These are phyloP conservation scores for Drosophila tsacasi DNA, from an alignment of 1,140 invertebrate genomes.

Conservation along the genomic window DNA sequence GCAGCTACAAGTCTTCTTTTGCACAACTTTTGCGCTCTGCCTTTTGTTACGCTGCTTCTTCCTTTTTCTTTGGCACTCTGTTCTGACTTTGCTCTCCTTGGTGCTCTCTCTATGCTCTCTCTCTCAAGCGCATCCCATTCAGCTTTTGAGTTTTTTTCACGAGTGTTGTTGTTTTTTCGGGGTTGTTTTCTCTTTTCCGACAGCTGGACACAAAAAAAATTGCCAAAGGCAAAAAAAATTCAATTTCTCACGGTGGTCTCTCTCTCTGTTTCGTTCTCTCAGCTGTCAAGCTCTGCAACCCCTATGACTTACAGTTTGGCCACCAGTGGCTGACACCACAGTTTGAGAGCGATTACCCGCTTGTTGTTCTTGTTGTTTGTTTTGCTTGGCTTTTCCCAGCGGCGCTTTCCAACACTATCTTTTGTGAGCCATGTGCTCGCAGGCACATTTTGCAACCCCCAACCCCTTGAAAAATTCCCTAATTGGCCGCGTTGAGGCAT, in stretches of 20 bases:
- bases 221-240: slow-evolving; percentile 13
- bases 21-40: slow-evolving; percentile 74
- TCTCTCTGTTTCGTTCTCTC: neutral
- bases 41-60: slow-evolving; percentile 71
- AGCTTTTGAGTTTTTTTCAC: slow-evolving; percentile 24
- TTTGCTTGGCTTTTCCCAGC: slow-evolving; percentile 23
- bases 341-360: slow-evolving; percentile 34
- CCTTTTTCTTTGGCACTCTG: slow-evolving; percentile 41
- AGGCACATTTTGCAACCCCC: slow-evolving; percentile 22
- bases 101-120: slow-evolving; percentile 3
- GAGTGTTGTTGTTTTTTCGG: slow-evolving; percentile 36
- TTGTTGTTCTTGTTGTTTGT: slow-evolving; percentile 55
- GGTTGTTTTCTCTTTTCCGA: slow-evolving; percentile 45
- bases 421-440: slow-evolving; percentile 57
- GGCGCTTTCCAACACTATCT: slow-evolving; percentile 60
- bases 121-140: slow-evolving; percentile 4
- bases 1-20: slow-evolving; percentile 83
- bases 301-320: slow-evolving; percentile 50
- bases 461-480: slow-evolving; percentile 13
- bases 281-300: slow-evolving; percentile 58
- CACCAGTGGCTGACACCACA: slow-evolving; percentile 5
- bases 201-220: slow-evolving; percentile 45
- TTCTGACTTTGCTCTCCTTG: slow-evolving; percentile 4
- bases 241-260: slow-evolving; percentile 25
- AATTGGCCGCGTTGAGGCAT: slow-evolving; percentile 55